phyloP scores from a whole-genome alignment of 2,113 vertebrate species.

The Tricholaema leucomelas region DNA sequence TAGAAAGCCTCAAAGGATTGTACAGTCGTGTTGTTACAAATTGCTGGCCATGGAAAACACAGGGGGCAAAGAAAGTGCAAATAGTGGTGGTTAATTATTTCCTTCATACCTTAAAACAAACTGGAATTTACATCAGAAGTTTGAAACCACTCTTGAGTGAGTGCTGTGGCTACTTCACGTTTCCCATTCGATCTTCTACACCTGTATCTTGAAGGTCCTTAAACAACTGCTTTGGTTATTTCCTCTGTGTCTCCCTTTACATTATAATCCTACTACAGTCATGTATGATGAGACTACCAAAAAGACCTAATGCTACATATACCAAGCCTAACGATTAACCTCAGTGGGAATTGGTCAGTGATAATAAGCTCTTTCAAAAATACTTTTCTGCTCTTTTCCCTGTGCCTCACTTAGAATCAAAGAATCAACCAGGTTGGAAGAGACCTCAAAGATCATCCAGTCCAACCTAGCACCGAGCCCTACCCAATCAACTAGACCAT shows the following conservation, averaged over 20 bases:
- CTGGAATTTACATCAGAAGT: background rate
- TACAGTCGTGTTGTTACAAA: background rate
- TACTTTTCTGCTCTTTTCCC: fast-evolving
- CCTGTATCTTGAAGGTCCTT: background rate
- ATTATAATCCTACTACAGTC: background rate
- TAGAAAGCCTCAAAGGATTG: constrained; percentile 15
- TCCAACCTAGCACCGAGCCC: too few relatives aligned
- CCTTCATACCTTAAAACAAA: background rate
- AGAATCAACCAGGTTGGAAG: too few relatives aligned
- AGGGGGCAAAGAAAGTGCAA: background rate
- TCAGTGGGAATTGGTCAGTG: background rate
- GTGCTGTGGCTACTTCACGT: background rate
- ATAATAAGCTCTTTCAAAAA: background rate
- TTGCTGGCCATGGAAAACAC: background rate
- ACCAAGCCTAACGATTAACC: background rate
- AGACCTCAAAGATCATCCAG: too few relatives aligned
- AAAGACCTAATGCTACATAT: background rate
- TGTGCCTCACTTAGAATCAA: background rate
- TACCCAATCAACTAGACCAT: too few relatives aligned
- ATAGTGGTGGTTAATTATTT: background rate
- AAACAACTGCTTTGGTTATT: background rate
- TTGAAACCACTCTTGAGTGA: constrained; percentile 1
- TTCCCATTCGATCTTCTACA: constrained; percentile 13
- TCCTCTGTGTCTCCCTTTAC: background rate
- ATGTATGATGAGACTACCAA: background rate